Percentiles rank a stretch among this genome's conserved stretches.
Conservation (phyloP, 2,113 vertebrate genomes). For the Anhinga rufa region DNA sequence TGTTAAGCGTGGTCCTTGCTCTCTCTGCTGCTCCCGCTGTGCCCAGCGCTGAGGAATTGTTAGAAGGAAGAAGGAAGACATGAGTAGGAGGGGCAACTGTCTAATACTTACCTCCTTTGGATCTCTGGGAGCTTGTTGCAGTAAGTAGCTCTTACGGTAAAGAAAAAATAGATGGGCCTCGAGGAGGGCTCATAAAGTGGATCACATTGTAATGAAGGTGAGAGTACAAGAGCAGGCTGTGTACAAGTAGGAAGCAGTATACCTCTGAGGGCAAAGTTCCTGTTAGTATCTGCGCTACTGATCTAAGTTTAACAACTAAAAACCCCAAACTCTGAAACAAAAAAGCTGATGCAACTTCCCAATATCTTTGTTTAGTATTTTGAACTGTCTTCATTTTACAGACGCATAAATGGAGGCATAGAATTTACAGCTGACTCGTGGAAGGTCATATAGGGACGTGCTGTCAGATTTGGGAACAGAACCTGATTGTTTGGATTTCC, state of each 20-base stretch:
- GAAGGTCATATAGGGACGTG: constrained; percentile 12
- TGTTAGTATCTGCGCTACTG: neutral
- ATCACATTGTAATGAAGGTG: neutral
- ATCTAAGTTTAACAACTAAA: neutral
- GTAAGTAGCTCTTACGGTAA: neutral
- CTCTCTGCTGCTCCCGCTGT: neutral
- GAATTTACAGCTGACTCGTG: neutral
- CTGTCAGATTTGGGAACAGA: constrained; percentile 37
- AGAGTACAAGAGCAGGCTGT: neutral
- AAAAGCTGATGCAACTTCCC: neutral
- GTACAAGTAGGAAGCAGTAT: neutral
- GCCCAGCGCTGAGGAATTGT: neutral
- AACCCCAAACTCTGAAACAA: neutral
- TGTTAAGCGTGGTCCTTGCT: neutral
- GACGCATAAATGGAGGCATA: neutral
- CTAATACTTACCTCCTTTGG: neutral
- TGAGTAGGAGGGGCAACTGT: neutral
- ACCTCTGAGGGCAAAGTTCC: neutral
- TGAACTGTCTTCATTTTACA: neutral
- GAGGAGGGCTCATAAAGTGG: neutral
- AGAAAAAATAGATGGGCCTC: neutral
- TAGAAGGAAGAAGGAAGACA: neutral
- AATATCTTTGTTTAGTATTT: neutral
- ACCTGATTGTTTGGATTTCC: neutral
- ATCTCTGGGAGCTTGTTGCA: neutral